Conservation (phyloP, 2,797 vertebrate species). For the Sebastes matsubarae region DNA sequence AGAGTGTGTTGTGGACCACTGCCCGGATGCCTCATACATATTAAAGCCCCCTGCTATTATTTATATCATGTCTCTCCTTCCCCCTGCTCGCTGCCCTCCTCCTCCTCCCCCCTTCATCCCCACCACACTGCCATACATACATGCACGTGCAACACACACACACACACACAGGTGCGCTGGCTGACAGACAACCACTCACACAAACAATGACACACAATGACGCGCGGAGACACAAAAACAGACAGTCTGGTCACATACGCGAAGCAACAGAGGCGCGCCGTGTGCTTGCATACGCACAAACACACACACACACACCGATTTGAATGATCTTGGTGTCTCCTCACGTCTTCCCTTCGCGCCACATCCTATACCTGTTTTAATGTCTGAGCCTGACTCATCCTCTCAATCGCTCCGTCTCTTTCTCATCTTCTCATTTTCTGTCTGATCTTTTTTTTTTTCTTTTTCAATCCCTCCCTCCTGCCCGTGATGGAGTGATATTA, state of each 20-base stretch:
- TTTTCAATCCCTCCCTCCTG: constrained; percentile 64
- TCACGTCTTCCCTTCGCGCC: constrained; percentile 61
- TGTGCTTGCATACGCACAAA: constrained; percentile 30
- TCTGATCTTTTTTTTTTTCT: constrained; percentile 64
- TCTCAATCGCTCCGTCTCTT: constrained; percentile 70
- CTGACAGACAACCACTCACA: constrained; percentile 70
- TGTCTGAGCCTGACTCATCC: constrained; percentile 78
- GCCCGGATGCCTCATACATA: constrained; percentile 88
- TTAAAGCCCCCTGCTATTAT: constrained; percentile 86
- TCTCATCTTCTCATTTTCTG: constrained; percentile 75
- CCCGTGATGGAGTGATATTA: constrained; percentile 75
- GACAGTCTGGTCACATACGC: constrained; percentile 74
- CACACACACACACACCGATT: constrained; percentile 34
- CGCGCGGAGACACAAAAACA: constrained; percentile 61
- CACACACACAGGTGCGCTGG: constrained; percentile 45
- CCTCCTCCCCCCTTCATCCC: constrained; percentile 26
- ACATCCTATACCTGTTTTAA: constrained; percentile 76
- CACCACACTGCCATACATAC: constrained; percentile 61
- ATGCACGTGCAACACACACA: constrained; percentile 48
- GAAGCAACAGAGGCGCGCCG: constrained; percentile 45
- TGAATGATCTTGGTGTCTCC: constrained; percentile 73
- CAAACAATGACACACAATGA: constrained; percentile 72
- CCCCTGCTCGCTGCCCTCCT: constrained; percentile 65
- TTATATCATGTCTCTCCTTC: constrained; percentile 82
- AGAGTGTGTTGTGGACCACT: constrained; percentile 87